Base-by-base conservation (phyloP, 1,140 invertebrate species). In the Ylistrum balloti region DNA sequence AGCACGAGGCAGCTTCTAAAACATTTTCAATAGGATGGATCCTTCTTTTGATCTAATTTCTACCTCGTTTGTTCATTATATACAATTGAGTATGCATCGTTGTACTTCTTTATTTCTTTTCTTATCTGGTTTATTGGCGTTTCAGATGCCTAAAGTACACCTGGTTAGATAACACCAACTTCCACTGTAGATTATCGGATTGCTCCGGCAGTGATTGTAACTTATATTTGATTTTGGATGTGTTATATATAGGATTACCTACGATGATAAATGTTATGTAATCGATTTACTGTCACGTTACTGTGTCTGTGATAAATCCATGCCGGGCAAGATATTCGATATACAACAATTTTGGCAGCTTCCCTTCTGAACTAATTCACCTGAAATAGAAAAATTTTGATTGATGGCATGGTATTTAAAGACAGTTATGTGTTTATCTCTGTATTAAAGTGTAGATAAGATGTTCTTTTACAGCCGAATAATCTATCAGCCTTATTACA, bases 381-480 rank as follows among this genome's bases (percentile, higher is more conserved):
- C 28, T 17, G 7, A 74, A 74, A 74, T 74, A 74, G 56, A 74
- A 74, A n/a, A 9, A 3, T n/a, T 74, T 74, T 74, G 56, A 74
- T 74, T n/a, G 56, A 74, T 74, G n/a, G 56, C 56, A 74, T 74
- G 56, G 56, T n/a, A 74, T 28, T 74, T 74, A 28, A 74, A 17
- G 56, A 74, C 1, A 74, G 22, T 74, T 74, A 74, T 74, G 56
- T 74, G 11, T 74, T 22, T 17, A 48, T 74, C 28, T 74, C 5
- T 28, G 22, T 74, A 74, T 74, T 74, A 28, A 74, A 74, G 22
- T 74, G 22, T 74, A 74, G 56, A 74, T n/a, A 74, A 74, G 5
- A 74, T 11, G 56, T 1, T 17, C 22, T 74, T 48, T 74, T 74
- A 56, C 45, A 28, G 13, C 56, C 13, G 17, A 74, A 56, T 56